Conservation (phyloP, 2,113 vertebrate genomes). For the Meleagris gallopavo region DNA sequence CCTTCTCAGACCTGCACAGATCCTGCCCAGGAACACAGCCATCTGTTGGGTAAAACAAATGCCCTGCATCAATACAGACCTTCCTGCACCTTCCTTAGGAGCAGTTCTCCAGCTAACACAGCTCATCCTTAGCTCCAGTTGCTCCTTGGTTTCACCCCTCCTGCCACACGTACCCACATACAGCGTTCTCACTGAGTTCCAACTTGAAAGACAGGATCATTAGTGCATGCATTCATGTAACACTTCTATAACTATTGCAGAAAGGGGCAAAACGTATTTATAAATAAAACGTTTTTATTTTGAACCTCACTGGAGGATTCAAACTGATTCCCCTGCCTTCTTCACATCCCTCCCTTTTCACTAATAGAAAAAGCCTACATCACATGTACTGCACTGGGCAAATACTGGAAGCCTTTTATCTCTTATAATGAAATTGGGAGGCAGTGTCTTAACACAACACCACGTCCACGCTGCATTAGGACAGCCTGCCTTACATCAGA, state of each 20-base stretch:
- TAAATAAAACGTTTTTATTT: slow-evolving; percentile 5
- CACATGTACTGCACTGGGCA: background rate
- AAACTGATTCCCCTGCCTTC: background rate
- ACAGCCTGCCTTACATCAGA: background rate
- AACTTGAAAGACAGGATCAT: background rate
- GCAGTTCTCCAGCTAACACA: background rate
- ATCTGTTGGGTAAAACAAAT: background rate
- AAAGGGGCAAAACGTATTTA: background rate
- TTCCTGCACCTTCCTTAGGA: background rate
- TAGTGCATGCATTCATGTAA: background rate
- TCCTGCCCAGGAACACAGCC: background rate
- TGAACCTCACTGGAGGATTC: background rate
- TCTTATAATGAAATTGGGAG: slow-evolving; percentile 15
- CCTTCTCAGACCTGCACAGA: background rate
- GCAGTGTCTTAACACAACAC: slow-evolving; percentile 11
- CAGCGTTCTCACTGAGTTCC: accelerated
- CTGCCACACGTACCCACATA: background rate
- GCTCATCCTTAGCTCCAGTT: accelerated
- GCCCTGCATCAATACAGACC: accelerated
- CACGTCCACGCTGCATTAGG: background rate
- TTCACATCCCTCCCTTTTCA: background rate
- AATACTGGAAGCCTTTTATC: slow-evolving; percentile 51
- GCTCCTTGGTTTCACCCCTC: background rate
- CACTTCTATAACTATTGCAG: background rate
- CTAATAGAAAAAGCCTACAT: background rate